Evolutionary conservation across 2,113 vertebrate species (phyloP).

Genomic region (Sebastes fasciatus): DNA sequence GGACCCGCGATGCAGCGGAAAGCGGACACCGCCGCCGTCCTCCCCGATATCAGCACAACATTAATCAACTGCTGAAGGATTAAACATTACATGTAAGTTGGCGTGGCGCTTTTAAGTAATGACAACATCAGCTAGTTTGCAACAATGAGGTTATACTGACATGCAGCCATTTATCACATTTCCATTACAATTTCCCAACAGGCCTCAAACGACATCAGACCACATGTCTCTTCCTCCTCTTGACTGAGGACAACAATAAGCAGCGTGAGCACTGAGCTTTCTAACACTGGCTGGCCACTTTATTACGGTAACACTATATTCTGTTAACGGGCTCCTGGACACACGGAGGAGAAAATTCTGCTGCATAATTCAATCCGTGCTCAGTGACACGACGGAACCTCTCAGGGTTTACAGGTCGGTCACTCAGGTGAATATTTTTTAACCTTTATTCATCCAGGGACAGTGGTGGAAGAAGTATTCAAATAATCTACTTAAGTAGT

Average conservation of each 20-base stretch:
- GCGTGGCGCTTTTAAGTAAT: slow-evolving; percentile 47
- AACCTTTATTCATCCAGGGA: neutral
- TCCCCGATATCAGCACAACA: slow-evolving; percentile 40
- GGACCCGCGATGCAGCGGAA: slow-evolving; percentile 2
- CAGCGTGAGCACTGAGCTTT: neutral
- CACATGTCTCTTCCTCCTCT: slow-evolving; percentile 17
- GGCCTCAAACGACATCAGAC: slow-evolving; percentile 32
- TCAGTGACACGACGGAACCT: neutral
- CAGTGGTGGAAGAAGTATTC: neutral
- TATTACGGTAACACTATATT: slow-evolving; percentile 19
- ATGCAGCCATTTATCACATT: slow-evolving; percentile 57
- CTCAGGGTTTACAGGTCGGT: neutral
- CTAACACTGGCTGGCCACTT: neutral
- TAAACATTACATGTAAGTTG: slow-evolving; percentile 50
- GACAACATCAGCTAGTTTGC: slow-evolving; percentile 51
- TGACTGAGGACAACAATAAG: slow-evolving; percentile 14
- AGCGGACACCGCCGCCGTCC: slow-evolving; percentile 30
- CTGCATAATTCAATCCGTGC: slow-evolving; percentile 8
- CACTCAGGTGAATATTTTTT: neutral
- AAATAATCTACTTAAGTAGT: neutral
- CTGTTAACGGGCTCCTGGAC: neutral
- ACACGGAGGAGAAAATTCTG: slow-evolving; percentile 6
- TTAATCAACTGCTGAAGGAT: slow-evolving; percentile 60
- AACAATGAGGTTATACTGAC: slow-evolving; percentile 57
- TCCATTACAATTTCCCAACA: slow-evolving; percentile 55